Conservation (phyloP, 2,888 invertebrate species). For the Rosalia funebris region DNA sequence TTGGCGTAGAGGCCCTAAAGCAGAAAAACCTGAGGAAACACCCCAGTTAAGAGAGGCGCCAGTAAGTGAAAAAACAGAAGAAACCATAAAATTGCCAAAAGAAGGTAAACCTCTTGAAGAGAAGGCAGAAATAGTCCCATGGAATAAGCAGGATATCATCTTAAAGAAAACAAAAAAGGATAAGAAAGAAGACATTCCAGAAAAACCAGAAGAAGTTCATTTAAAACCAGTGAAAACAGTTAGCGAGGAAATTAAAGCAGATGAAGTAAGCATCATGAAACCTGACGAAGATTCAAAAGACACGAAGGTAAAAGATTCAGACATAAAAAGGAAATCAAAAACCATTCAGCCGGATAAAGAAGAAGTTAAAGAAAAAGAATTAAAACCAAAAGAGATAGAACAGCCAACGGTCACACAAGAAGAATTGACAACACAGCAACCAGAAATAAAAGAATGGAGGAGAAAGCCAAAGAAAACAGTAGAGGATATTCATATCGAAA, state of each 20-base stretch:
- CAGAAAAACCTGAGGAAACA: slow-evolving; percentile 47
- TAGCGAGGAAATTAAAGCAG: slow-evolving; percentile 64
- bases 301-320: no score
- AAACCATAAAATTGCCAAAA: slow-evolving; percentile 37
- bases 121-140: slow-evolving; percentile 42
- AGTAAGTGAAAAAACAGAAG: no score
- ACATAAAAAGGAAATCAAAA: no score
- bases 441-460: slow-evolving; percentile 65
- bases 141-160: slow-evolving; percentile 25
- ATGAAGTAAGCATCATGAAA: slow-evolving; percentile 71
- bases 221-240: slow-evolving; percentile 40
- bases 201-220: slow-evolving; percentile 46
- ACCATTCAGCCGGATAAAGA: neutral
- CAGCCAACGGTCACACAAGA: slow-evolving; percentile 57
- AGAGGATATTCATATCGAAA: no score
- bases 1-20: slow-evolving; percentile 37
- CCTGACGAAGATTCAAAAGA: no score
- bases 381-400: slow-evolving; percentile 69
- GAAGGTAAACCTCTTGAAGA: neutral
- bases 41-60: slow-evolving; percentile 58
- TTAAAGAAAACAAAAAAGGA: slow-evolving; percentile 4
- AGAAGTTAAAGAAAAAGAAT: slow-evolving; percentile 54
- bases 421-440: neutral
- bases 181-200: slow-evolving; percentile 30
- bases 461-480: slow-evolving; percentile 60